Conservation (phyloP, 2,113 vertebrate species). For the Nesogale talazaci region DNA sequence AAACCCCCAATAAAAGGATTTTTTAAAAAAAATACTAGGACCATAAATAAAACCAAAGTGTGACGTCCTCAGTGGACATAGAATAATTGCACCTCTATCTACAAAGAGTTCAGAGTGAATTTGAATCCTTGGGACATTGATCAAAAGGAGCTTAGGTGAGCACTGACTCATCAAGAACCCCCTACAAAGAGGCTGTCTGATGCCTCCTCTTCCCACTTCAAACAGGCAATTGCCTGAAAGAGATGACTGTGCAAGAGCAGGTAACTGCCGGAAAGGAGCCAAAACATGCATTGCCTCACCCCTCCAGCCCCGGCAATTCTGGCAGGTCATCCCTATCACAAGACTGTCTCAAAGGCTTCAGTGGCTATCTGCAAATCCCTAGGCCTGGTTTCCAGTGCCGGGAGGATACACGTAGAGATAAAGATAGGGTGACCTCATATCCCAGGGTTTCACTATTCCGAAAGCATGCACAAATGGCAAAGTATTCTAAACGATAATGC, state of each 20-base stretch:
- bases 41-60: too few species aligned
- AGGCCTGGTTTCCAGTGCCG: not conserved
- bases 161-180: not conserved
- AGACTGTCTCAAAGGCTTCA: not conserved
- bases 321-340: not conserved
- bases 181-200: not conserved
- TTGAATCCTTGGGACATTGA: not conserved
- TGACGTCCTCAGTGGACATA: not conserved
- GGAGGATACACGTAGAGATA: not conserved
- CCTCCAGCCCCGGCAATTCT: rapidly evolving
- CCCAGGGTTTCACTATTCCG: not conserved
- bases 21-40: slow-evolving; percentile 18
- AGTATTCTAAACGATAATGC: not conserved
- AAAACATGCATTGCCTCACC: not conserved
- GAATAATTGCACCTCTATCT: slow-evolving; percentile 26
- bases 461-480: not conserved
- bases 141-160: not conserved
- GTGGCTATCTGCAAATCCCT: not conserved
- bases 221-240: not conserved
- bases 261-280: not conserved
- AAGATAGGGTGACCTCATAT: not conserved
- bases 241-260: not conserved
- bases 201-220: not conserved
- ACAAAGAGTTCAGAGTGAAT: slow-evolving; percentile 27
- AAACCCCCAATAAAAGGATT: too few species aligned